phyloP scores from a whole-genome alignment of 2,113 vertebrate species.

The Athene cunicularia region DNA sequence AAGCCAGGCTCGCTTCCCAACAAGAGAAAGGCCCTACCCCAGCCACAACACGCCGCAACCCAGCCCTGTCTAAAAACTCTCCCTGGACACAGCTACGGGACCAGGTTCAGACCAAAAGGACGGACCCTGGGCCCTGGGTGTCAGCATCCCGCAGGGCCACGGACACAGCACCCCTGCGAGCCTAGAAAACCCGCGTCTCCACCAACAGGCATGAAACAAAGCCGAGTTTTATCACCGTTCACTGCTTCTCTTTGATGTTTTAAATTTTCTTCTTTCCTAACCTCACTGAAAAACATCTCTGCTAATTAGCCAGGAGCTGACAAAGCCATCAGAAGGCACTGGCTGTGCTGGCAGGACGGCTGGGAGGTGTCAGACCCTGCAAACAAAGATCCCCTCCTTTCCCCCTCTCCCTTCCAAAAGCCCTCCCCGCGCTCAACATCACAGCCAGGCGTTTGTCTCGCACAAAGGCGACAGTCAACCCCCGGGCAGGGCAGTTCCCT shows the following conservation, averaged over 20 bases:
- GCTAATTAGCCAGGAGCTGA: conserved; percentile 57
- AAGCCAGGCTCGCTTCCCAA: background rate
- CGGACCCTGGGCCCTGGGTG: too few relatives aligned
- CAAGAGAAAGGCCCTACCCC: background rate
- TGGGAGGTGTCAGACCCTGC: conserved; percentile 62
- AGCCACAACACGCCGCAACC: background rate
- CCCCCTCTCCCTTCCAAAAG: background rate
- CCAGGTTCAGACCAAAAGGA: background rate
- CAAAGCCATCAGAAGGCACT: conserved; percentile 55
- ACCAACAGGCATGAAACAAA: background rate
- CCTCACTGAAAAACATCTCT: conserved; percentile 11
- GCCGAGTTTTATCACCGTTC: background rate
- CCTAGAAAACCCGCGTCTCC: background rate
- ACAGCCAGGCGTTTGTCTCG: conserved; percentile 37
- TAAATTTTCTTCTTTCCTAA: background rate
- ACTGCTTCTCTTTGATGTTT: conserved; percentile 49
- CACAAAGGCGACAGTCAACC: conserved; percentile 28
- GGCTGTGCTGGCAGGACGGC: conserved; percentile 29
- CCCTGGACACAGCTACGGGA: background rate
- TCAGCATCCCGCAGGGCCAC: background rate
- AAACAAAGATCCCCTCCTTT: conserved; percentile 48
- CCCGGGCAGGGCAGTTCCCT: background rate
- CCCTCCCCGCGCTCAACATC: background rate
- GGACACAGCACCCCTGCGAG: background rate
- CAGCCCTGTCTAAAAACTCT: background rate